Conservation (phyloP, 2,888 invertebrate genomes). For the Ephialtes manifestator region DNA sequence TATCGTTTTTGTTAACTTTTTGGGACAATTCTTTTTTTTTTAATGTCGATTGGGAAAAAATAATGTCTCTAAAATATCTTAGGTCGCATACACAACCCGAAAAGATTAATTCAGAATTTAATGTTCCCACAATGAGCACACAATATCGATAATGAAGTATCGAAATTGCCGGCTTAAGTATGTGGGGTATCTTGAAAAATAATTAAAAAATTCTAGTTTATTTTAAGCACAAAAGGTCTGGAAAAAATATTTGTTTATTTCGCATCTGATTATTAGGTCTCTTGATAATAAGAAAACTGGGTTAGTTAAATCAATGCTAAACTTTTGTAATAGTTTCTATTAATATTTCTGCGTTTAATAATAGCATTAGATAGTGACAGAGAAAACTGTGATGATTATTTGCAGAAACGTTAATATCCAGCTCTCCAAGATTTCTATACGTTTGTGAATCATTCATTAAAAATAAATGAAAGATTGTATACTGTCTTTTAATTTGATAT, state of each 20-base stretch:
- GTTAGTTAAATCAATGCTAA: no score
- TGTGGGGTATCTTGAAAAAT: constrained; percentile 81
- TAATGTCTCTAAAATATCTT: constrained; percentile 72
- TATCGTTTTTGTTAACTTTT: constrained; percentile 34
- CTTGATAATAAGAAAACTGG: no score
- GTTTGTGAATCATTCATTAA: no score
- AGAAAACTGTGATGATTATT: no score
- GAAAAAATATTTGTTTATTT: background rate
- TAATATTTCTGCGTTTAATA: no score
- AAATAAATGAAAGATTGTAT: no score
- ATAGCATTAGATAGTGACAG: no score
- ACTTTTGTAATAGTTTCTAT: no score
- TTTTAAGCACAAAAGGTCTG: background rate
- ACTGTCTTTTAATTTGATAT: no score
- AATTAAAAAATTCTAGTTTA: background rate
- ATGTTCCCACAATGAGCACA: constrained; percentile 86
- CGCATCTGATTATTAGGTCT: background rate
- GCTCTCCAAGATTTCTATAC: no score
- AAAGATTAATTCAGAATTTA: constrained; percentile 73
- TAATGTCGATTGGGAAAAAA: background rate
- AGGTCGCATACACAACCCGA: constrained; percentile 67
- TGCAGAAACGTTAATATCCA: no score
- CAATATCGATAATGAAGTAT: constrained; percentile 79
- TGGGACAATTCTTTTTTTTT: constrained; percentile 49
- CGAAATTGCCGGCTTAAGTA: constrained; percentile 85